Evolutionary conservation across 1,140 invertebrate genomes (phyloP), one percentile per base, ranked within the genome.

Genomic region (Oncopodura yosiiana): DNA sequence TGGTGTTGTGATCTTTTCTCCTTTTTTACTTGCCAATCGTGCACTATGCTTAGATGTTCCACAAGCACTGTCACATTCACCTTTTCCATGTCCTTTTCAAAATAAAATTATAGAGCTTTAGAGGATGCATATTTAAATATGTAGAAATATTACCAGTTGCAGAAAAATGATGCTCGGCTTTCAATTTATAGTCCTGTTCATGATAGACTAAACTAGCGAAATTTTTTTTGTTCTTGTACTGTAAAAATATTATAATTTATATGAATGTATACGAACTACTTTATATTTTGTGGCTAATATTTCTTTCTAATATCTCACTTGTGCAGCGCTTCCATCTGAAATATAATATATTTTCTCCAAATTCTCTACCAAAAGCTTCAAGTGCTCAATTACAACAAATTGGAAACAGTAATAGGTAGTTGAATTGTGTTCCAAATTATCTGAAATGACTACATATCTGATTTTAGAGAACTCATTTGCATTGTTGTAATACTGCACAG

Each of bases 151-250:
- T n/a, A n/a, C n/a, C n/a, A 32, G 67, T 68, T 23, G 66, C 65
- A 61, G 60, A 66, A 49, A 65, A 66, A 54, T 67, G 54, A 66
- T 66, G 69, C 42, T 66, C 63, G 6, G 62, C 65, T 18, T 56
- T 27, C 8, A 71, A 39, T 34, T 51, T 26, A 50, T 68, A 68
- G 56, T 69, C 64, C 32, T 64, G 45, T 49, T 63, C 21, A 44
- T 65, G 65, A 43, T 62, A 41, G n/a, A 61, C 58, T 3, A 69
- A 45, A 56, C 69, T 69, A 2, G 48, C 23, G 42, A 71, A 60
- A 42, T 65, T 69, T 41, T 67, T 65, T 11, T 45, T 42, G 61
- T 67, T 71, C 54, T 71, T 71, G 53, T 67, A 70, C n/a, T n/a
- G n/a, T n/a, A n/a, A n/a, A n/a, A n/a, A n/a, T n/a, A n/a, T n/a